A percentile compares a stretch with the other conserved stretches of the same genome.
Conservation (phyloP, 2,797 vertebrate genomes). For the Bucorvus abyssinicus region DNA sequence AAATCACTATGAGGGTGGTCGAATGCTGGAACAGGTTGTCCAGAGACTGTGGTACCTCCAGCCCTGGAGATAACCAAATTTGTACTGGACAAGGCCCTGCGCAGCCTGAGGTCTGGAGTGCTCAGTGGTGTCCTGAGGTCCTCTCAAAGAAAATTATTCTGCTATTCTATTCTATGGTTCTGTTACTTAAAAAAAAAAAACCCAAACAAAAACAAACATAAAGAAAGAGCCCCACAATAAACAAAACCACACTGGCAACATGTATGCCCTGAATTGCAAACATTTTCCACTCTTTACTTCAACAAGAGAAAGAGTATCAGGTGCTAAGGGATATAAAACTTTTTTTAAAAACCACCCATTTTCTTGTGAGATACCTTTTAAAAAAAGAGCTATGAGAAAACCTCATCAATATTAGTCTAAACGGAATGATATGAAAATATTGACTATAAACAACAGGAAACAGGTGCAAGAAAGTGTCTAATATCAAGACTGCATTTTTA, state of each 20-base stretch:
- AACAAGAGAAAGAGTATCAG: not conserved
- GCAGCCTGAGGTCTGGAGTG: not conserved
- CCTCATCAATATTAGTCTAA: not conserved
- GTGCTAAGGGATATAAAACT: not conserved
- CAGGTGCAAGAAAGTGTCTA: not conserved
- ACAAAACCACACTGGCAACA: not conserved
- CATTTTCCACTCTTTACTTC: not conserved
- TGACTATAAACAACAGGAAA: not conserved
- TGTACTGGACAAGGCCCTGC: not conserved
- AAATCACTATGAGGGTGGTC: not conserved
- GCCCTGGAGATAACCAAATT: not conserved
- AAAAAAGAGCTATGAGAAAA: not conserved
- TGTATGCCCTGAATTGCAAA: not conserved
- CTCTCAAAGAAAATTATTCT: not conserved
- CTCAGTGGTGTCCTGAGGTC: not conserved
- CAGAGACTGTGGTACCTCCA: not conserved
- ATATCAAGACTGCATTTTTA: not conserved
- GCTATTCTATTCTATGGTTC: not conserved
- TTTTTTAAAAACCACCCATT: not conserved
- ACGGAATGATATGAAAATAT: not conserved
- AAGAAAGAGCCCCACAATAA: no score
- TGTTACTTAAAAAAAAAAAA: not conserved
- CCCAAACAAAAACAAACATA: not conserved
- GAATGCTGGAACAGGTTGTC: not conserved
- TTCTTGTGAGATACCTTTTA: not conserved